Evolutionary conservation across 2,888 invertebrate species (phyloP).

Genomic region (Parnassius apollo): DNA sequence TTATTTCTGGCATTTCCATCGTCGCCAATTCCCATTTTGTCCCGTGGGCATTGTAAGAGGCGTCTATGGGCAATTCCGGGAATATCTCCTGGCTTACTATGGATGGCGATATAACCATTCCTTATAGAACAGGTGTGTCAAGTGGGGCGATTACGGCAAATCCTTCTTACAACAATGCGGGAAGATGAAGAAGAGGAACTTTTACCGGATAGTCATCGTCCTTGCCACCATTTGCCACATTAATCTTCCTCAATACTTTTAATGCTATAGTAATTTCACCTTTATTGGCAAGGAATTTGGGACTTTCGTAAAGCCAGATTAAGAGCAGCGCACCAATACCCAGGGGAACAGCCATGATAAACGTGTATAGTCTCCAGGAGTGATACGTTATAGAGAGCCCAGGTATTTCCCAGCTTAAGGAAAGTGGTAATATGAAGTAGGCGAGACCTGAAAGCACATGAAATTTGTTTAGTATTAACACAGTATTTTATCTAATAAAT

Average conservation of each 20-base stretch:
- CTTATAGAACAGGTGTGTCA: no score
- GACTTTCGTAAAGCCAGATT: constrained; percentile 85
- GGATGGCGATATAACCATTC: no score
- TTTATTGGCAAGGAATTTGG: constrained; percentile 85
- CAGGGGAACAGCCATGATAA: constrained; percentile 52
- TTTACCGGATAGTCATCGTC: constrained; percentile 46
- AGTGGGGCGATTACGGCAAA: no score
- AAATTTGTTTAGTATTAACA: not conserved
- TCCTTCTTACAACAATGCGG: no score
- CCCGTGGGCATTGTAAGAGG: no score
- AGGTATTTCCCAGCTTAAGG: constrained; percentile 54
- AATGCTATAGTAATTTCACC: constrained; percentile 81
- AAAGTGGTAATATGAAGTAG: constrained; percentile 82
- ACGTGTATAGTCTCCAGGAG: constrained; percentile 86
- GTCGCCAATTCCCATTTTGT: no score
- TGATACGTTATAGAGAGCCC: constrained; percentile 74
- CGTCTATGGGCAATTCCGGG: no score
- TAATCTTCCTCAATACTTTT: constrained; percentile 47
- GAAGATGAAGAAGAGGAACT: not conserved
- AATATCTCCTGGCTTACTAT: no score
- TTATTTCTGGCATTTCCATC: no score
- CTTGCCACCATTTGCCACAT: constrained; percentile 46
- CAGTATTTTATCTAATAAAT: not conserved
- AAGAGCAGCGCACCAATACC: constrained; percentile 79
- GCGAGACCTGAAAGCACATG: constrained; percentile 13